These are phyloP conservation scores for Scolanthus callimorphus DNA, from an alignment of 92 coral and sea anemone species.

Conservation along the genomic window DNA sequence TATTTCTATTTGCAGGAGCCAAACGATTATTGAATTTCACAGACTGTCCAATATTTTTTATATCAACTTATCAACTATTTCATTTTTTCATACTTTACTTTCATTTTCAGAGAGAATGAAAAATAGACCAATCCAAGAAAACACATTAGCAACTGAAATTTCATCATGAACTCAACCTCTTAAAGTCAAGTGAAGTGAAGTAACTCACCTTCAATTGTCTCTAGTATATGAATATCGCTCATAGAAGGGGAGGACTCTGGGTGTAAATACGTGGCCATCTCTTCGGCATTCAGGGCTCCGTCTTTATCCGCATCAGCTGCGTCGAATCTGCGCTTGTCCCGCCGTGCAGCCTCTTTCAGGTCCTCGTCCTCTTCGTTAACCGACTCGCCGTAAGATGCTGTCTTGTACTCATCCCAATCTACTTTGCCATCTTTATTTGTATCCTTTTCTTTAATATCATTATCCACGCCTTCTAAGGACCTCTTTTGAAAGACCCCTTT, in stretches of 20 bases:
- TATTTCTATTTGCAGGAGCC: no score
- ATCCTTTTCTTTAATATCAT: conserved; percentile 82
- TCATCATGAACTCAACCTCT: no score
- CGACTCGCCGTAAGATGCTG: conserved; percentile 72
- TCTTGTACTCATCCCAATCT: conserved; percentile 80
- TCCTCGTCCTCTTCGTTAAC: conserved; percentile 69
- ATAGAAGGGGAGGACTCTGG: conserved; percentile 92
- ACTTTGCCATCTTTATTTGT: conserved; percentile 61
- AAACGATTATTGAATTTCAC: no score
- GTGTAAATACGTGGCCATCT: conserved; percentile 72
- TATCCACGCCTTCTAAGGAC: conserved; percentile 64
- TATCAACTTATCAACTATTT: no score
- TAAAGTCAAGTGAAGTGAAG: no score
- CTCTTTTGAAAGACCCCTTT: conserved; percentile 72
- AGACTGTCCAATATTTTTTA: no score
- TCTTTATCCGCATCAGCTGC: conserved; percentile 85
- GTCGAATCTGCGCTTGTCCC: conserved; percentile 83
- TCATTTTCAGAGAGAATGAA: no score
- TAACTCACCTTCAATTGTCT: conserved; percentile 94
- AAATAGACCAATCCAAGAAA: no score
- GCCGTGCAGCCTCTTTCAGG: conserved; percentile 52
- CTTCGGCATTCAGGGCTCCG: conserved; percentile 58
- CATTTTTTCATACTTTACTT: no score
- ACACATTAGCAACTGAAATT: no score
- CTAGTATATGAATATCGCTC: conserved; percentile 85